Conservation (phyloP, 1,140 invertebrate genomes). For the Chlorops oryzae region DNA sequence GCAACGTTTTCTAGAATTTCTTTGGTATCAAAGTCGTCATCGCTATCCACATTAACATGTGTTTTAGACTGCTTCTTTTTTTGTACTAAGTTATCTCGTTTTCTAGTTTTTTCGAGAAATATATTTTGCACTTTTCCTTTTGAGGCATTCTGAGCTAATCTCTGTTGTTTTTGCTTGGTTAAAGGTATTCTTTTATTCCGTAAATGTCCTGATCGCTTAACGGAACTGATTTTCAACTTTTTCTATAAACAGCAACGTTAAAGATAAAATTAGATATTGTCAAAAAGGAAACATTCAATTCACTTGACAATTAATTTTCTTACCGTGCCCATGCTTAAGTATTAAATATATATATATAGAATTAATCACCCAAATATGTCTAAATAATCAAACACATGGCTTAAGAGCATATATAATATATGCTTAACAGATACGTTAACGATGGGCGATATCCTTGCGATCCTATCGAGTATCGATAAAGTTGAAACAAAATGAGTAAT, state of each 20-base stretch:
- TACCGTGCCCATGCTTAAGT: too few relatives aligned
- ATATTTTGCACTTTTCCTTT: constrained; percentile 37
- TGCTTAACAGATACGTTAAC: too few relatives aligned
- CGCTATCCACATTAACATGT: constrained; percentile 17
- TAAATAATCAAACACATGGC: too few relatives aligned
- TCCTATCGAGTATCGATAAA: too few relatives aligned
- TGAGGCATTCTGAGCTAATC: constrained; percentile 31
- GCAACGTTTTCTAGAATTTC: constrained; percentile 34
- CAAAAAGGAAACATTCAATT: too few relatives aligned
- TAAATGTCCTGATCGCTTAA: constrained; percentile 42
- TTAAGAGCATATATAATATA: too few relatives aligned
- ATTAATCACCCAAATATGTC: too few relatives aligned
- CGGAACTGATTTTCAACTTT: constrained; percentile 46
- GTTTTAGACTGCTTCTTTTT: constrained; percentile 34
- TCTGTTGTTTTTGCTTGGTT: constrained; percentile 41
- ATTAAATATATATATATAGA: too few relatives aligned
- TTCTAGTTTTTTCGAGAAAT: constrained; percentile 37
- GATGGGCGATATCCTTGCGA: too few relatives aligned
- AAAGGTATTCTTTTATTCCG: constrained; percentile 41
- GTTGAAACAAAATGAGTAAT: too few relatives aligned
- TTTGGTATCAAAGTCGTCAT: constrained; percentile 25
- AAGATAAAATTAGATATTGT: too few relatives aligned
- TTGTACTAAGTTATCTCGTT: constrained; percentile 34
- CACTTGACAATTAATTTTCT: too few relatives aligned
- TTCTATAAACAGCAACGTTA: constrained; percentile 29